Conservation (phyloP, 2,888 invertebrate genomes). For the Hypselothyrea guttata region DNA sequence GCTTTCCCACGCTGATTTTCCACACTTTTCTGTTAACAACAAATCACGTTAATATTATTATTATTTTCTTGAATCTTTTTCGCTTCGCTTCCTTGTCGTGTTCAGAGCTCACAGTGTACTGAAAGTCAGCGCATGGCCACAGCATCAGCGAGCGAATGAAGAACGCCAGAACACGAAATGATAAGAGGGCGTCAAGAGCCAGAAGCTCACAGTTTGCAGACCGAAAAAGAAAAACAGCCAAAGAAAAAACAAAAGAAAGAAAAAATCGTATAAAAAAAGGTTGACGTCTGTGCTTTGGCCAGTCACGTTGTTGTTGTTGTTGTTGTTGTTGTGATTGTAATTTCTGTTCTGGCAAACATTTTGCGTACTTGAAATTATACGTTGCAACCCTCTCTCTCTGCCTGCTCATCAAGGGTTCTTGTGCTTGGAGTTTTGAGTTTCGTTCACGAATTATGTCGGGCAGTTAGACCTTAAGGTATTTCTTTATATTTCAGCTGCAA, state of each 20-base stretch:
- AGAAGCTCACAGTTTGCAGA: conserved; percentile 49
- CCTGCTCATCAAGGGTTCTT: conserved; percentile 55
- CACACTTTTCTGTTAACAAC: conserved; percentile 28
- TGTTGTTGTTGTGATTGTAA: conserved; percentile 15
- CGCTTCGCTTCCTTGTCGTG: conserved; percentile 46
- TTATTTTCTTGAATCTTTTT: conserved; percentile 18
- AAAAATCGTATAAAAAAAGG: conserved; percentile 18
- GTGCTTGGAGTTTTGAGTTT: conserved; percentile 11
- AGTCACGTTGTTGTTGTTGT: conserved; percentile 34
- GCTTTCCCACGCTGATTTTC: conserved; percentile 14
- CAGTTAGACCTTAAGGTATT: conserved; percentile 29
- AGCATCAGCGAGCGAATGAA: conserved; percentile 45
- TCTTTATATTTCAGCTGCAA: conserved; percentile 9
- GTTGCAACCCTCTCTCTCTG: conserved; percentile 43
- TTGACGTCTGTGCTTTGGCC: conserved; percentile 32
- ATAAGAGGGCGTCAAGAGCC: conserved; percentile 57
- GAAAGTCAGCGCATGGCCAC: conserved; percentile 52
- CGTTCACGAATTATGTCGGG: conserved; percentile 43
- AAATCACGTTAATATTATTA: conserved; percentile 11
- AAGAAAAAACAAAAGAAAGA: conserved; percentile 1
- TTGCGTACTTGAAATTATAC: conserved; percentile 63
- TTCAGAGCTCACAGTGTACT: conserved; percentile 58
- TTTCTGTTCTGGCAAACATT: conserved; percentile 33
- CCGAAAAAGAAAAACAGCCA: conserved; percentile 9
- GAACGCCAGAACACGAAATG: conserved; percentile 21